A percentile compares a stretch with the other conserved stretches of the same genome.
These are phyloP conservation scores for Enteromius viviparus DNA, from an alignment of 2,797 vertebrate genomes.

Conservation along the genomic window DNA sequence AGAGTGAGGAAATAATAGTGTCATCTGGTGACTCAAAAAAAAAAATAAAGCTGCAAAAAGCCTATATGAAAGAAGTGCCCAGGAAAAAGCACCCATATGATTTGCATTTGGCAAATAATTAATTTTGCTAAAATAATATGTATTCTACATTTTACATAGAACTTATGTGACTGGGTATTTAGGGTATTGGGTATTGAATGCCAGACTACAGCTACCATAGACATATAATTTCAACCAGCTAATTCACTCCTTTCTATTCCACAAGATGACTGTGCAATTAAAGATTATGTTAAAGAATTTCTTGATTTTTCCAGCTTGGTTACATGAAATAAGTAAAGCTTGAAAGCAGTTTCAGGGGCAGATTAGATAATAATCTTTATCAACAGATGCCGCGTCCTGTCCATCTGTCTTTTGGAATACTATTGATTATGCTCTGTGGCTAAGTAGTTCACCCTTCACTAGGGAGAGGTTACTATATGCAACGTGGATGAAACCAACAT, in stretches of 20 bases:
- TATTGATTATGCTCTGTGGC: not conserved
- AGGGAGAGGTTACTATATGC: not conserved
- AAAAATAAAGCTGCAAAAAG: not conserved
- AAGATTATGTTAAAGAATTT: not conserved
- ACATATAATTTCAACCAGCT: not conserved
- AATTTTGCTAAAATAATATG: not conserved
- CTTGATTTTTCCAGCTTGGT: not conserved
- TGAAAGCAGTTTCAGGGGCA: not conserved
- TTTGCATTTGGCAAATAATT: not conserved
- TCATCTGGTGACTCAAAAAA: not conserved
- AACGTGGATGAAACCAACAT: not conserved
- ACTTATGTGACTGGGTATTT: not conserved
- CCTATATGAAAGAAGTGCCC: not conserved
- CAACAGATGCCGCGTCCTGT: not conserved
- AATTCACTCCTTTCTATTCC: not conserved
- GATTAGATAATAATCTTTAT: not conserved
- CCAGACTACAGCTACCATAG: not conserved
- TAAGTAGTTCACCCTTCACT: not conserved
- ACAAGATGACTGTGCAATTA: not conserved
- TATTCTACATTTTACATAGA: not conserved
- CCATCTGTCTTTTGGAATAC: not conserved
- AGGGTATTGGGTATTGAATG: not conserved
- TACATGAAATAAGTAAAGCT: not conserved
- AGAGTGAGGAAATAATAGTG: not conserved
- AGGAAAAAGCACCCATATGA: not conserved